Base-by-base conservation (phyloP, 2,797 vertebrate genomes). In the Tinamus major region DNA sequence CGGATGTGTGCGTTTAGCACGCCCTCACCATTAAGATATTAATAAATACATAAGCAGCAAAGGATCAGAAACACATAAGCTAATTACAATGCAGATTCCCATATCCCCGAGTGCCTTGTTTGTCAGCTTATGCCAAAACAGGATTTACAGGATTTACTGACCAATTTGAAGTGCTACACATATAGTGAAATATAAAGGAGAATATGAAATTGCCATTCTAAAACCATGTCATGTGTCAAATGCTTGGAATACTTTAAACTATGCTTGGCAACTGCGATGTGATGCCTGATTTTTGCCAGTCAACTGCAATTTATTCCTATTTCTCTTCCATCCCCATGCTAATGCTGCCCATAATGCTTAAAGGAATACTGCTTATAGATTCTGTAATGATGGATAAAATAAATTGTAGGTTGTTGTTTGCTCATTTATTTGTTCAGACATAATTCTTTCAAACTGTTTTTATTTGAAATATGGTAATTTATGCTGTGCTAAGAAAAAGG, bases 141-240 rank as follows among this genome's bases (percentile, higher is more conserved):
- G 65, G 65, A 69, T 69, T 61, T 85, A 79, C 70, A 49, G 62
- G 33, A 35, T 35, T 35, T 16, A 74, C 13, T 87, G 29, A 71
- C 35, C 35, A n/a, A 49, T 24, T 1, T 59, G 65, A 79, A 17
- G 79, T 59, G 69, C 53, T 62, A 82, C 86, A 85, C 93, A 72
- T 35, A 62, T 31, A 95, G 58, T 3, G 14, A 20, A 56, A 59
- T 81, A 55, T 11, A 79, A 77, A 2, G 7, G 11, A 55, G 41
- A 89, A 95, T 70, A 21, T n/a, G 69, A 64, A 61, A 92, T 10
- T 80, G 13, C 59, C 91, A 41, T 31, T n/a, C 46, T 94, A 93
- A 94, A 88, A 42, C 19, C 53, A 71, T 35, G 29, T 55, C 80
- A 83, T 24, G 55, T 63, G 72, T 31, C 29, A 44, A 51, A 65